Evolutionary conservation across 1,140 invertebrate species (phyloP).

Genomic region (Olivierus martensii): DNA sequence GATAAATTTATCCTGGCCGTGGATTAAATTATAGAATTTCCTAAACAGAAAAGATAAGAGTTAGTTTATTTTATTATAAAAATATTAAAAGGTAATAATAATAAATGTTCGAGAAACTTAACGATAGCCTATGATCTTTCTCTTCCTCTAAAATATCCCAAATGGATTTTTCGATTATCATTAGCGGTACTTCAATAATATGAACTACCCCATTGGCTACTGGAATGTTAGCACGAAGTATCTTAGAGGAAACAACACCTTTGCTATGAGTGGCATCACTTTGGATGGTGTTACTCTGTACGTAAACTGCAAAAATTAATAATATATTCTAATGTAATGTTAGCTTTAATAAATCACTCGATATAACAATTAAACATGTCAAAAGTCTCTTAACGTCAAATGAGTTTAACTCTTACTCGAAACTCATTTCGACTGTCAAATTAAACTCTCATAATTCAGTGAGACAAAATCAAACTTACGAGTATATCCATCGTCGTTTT

Average conservation of each 20-base stretch:
- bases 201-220: slow-evolving; percentile 84
- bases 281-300: slow-evolving; percentile 67
- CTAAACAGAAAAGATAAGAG: background rate
- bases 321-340: background rate
- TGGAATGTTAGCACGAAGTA: slow-evolving; percentile 80
- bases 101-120: background rate
- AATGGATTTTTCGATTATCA: slow-evolving; percentile 73
- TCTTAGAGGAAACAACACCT: slow-evolving; percentile 70
- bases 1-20: too few relatives aligned
- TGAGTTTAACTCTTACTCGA: background rate
- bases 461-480: background rate
- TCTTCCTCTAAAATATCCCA: slow-evolving; percentile 54
- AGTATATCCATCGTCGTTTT: slow-evolving; percentile 8
- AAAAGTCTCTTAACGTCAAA: background rate
- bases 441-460: background rate
- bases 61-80: background rate
- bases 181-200: slow-evolving; percentile 73
- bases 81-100: background rate
- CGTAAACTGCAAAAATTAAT: slow-evolving; percentile 36
- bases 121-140: background rate
- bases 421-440: background rate
- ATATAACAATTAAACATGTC: background rate
- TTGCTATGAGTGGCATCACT: slow-evolving; percentile 54
- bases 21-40: too few relatives aligned
- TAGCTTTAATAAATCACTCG: background rate